Percentiles rank a stretch among this genome's conserved stretches.
Evolutionary conservation across 2,113 vertebrate genomes (phyloP).

Genomic region (Hypomesus transpacificus): DNA sequence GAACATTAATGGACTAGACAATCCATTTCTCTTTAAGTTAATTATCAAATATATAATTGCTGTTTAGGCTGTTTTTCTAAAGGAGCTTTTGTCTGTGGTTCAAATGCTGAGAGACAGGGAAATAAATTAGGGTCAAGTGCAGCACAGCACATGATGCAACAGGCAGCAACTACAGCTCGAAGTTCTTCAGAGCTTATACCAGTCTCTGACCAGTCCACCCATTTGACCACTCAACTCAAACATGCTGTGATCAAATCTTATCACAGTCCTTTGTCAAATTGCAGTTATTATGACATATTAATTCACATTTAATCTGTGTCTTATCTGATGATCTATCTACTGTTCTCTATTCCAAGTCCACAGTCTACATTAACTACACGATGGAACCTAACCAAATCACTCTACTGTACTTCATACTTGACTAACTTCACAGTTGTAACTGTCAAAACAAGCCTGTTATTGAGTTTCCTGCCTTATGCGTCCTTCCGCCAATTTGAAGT

Average conservation of each 20-base stretch:
- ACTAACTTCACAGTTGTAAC: constrained; percentile 43
- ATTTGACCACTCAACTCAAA: constrained; percentile 1
- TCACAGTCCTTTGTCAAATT: not conserved
- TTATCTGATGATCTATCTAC: not conserved
- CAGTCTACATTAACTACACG: not conserved
- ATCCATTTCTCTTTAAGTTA: no score
- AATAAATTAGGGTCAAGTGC: constrained; percentile 32
- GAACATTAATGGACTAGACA: no score
- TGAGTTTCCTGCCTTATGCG: constrained; percentile 47
- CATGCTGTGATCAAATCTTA: not conserved
- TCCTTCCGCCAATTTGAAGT: constrained; percentile 34
- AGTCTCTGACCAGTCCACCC: not conserved
- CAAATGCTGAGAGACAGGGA: constrained; percentile 1
- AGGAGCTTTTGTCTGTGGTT: constrained; percentile 9
- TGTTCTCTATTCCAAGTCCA: not conserved
- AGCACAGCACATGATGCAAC: constrained; percentile 52
- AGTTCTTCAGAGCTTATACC: not conserved
- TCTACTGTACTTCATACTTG: not conserved
- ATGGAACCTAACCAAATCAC: no score
- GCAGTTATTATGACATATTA: no score
- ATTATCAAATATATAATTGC: no score
- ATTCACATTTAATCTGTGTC: constrained; percentile 1
- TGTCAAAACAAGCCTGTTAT: constrained; percentile 52
- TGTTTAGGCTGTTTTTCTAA: no score
- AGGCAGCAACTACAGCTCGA: constrained; percentile 41